Base-by-base conservation (phyloP, 92 coral and sea anemone species). In the Siderastrea siderea region DNA sequence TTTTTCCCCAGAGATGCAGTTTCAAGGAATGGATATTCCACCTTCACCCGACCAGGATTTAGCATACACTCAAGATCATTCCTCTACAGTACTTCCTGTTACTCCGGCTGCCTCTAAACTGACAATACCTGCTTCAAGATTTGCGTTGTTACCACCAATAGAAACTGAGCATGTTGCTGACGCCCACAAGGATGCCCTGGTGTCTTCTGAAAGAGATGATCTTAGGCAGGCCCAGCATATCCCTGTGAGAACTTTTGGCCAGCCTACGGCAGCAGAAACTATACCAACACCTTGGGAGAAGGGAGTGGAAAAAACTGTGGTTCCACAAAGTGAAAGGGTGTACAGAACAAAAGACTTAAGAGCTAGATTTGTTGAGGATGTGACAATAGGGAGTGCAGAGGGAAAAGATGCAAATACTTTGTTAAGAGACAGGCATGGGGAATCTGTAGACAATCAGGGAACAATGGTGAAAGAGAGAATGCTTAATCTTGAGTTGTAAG, bases 71-170 rank as follows among this genome's bases (percentile, higher is more conserved):
- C 75, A 61, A 11, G 84, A 90, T 2, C 85, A 81, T 48, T 64
- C 84, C 58, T 68, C 92, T 52, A 87, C 90, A 50, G 73, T 72
- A 83, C 75, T 63, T 43, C 98, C 98, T 48, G 87, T 88, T 3
- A 90, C 98, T 7, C 98, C 98, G 6, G 98, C 98, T 13, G 90
- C 75, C 38, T 95, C 98, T 6, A 95, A 95, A 86, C 94, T 84
- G 67, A 93, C 98, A 3, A 77, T 90, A 64, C 87, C 94, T 5
- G 85, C 75, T 68, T 90, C 93, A 71, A 82, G 86, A 68, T 89
- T 85, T 63, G 87, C 90, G 45, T 85, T 79, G 13, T 53, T 94
- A 68, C 93, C 95, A 38, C 91, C 94, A 66, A 94, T 93, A 54
- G 90, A 87, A 2, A 81, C 78, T 63, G 95, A 71, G 53, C 49